Evolutionary conservation across 2,113 vertebrate genomes (phyloP), one percentile per base, ranked within the genome.

Genomic region (Eurystomus gularis): DNA sequence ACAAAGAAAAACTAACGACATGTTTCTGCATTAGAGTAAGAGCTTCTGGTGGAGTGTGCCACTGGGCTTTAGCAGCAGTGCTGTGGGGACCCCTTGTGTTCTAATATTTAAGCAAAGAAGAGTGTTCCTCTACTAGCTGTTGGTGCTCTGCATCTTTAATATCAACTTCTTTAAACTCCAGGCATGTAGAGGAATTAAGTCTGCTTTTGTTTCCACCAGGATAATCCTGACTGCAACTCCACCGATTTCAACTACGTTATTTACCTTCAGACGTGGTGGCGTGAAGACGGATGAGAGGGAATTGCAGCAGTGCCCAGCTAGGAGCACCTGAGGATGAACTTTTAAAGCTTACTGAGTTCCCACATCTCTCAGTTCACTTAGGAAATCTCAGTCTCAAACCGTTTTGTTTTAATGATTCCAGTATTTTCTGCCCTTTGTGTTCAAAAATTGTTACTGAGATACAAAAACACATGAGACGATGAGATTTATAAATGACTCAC

Each of bases 61-160:
- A 6, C 44, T 24, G 6, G 29, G 44, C 52, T 82, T 84, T 10
- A 97, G 95, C 8, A 6, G 15, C 49, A 94, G 97, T 96, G 86
- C 76, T 25, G 88, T 93, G 96, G 97, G 90, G 96, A 93, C 98
- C 97, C 90, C 98, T 98, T 86, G 97, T 95, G 98, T 97, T 91
- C 66, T 16, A 25, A 79, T 57, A 28, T 51, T 91, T 66, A 62
- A 91, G 39, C 14, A 31, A 61, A 77, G 31, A 52, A 70, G 24
- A n/a, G 19, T 11, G 5, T 10, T 86, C 26, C 46, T 49, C 20
- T 35, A 16, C 31, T 33, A 42, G 16, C 54, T 52, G 61, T 13
- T 42, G 25, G n/a, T 10, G 12, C 6, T 87, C 15, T 93, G n/a
- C 29, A 37, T 83, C 62, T 94, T 96, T 93, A 84, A 51, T 79